Base-by-base conservation (phyloP, 2,797 vertebrate species). In the Natrix natrix region DNA sequence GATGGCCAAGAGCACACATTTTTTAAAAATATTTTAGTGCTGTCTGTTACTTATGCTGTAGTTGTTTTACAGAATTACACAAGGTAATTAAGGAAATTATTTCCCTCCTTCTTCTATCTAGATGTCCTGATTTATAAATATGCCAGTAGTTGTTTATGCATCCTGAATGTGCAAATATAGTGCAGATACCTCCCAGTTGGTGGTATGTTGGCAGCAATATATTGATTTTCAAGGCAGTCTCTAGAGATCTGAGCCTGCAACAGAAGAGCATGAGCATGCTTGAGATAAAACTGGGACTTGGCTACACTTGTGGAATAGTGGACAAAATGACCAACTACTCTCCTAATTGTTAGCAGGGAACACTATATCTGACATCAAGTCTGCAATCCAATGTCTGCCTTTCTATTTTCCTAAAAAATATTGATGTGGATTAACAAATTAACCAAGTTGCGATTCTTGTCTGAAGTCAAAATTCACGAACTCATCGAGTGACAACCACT, bases 61-160 rank as follows among this genome's bases (percentile, higher is more conserved):
- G 93, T 37, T 16, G 57, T n/a, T 93, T 48, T 94, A 90, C 69
- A 88, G 94, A 94, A 93, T 96, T 95, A 94, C 16, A 0, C 94
- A 95, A 95, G 86, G 4, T 89, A 95, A 96, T 88, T 86, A 94
- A 94, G 93, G 94, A 89, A 96, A 95, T 0, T 0, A 88, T 88
- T 92, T 94, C 28, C 26, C 2, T 90, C 91, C 56, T 86, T 91
- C 94, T 96, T 3, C 91, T 89, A 69, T 66, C 91, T 94, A 96
- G 94, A 93, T 93, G 89, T 94, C 93, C 95, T 91, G 86, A 74
- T 96, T 96, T 95, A 95, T 94, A 95, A 93, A 92, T 43, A 94
- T 69, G 88, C 95, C 93, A 94, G 94, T 3, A 93, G 93, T 93
- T 95, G 89, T 95, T 86, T 95, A 93, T 95, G 89, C 94, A 94